These are phyloP conservation scores for Eudyptes chrysolophus DNA, from an alignment of 2,113 vertebrate species.

Conservation along the genomic window DNA sequence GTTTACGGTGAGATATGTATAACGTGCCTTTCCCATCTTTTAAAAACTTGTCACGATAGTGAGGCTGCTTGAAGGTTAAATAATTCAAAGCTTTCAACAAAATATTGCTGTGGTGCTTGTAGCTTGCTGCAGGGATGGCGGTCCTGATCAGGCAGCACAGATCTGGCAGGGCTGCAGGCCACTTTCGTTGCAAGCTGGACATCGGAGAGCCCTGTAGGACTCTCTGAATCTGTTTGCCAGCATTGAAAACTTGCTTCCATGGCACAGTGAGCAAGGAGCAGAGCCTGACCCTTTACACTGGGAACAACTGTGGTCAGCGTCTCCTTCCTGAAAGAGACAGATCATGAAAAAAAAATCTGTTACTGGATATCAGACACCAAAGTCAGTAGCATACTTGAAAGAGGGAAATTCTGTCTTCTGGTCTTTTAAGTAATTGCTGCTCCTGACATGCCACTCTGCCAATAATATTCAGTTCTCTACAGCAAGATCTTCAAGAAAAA, in stretches of 20 bases:
- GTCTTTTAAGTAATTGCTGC: neutral
- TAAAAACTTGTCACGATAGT: rapidly evolving
- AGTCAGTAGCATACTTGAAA: rapidly evolving
- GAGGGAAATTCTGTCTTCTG: neutral
- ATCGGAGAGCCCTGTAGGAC: conserved; percentile 90
- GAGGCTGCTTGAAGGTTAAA: neutral
- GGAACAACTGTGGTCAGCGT: conserved; percentile 65
- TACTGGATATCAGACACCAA: neutral
- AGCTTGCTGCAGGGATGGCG: neutral
- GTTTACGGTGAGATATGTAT: rapidly evolving
- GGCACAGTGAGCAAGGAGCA: conserved; percentile 93
- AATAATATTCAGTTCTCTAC: neutral
- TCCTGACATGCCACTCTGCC: neutral
- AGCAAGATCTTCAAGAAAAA: neutral
- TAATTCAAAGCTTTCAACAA: rapidly evolving
- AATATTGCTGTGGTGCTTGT: rapidly evolving
- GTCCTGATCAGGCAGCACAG: conserved; percentile 69
- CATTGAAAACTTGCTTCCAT: conserved; percentile 98
- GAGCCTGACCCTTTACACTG: conserved; percentile 89
- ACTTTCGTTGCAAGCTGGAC: conserved; percentile 89
- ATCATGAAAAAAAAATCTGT: neutral
- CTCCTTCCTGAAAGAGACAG: conserved; percentile 69
- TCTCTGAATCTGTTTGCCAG: conserved; percentile 94
- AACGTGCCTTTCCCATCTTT: neutral
- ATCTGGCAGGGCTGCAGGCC: conserved; percentile 88